phyloP scores from a whole-genome alignment of 2,888 invertebrate genomes.

The Habroteleia sp. region DNA sequence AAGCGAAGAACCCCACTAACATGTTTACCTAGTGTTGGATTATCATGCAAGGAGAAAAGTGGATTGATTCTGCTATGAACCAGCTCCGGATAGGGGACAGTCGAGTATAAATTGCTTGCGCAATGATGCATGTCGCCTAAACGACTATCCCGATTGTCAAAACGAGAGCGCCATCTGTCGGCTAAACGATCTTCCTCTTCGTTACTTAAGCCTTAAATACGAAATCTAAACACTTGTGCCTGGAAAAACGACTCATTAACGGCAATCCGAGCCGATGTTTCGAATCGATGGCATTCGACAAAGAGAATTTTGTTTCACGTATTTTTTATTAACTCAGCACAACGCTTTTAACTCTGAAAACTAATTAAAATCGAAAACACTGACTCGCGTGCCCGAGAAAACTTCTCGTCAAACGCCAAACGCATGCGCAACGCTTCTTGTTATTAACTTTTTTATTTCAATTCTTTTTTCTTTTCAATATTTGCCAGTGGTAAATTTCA shows the following conservation, averaged over 20 bases:
- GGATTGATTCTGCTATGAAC: slow-evolving; percentile 10
- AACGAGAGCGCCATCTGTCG: slow-evolving; percentile 33
- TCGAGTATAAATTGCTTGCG: slow-evolving; percentile 16
- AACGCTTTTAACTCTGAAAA: background rate
- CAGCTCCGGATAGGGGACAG: background rate
- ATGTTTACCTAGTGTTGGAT: slow-evolving; percentile 21
- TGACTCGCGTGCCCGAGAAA: slow-evolving; percentile 12
- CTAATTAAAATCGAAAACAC: slow-evolving; percentile 4
- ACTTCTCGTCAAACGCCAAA: slow-evolving; percentile 36
- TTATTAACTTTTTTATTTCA: background rate
- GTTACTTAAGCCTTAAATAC: no score
- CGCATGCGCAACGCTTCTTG: slow-evolving; percentile 2
- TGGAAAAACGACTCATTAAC: background rate
- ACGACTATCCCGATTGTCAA: slow-evolving; percentile 19
- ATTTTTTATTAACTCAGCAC: background rate
- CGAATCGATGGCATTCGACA: background rate
- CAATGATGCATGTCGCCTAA: slow-evolving; percentile 24
- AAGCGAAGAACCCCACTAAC: slow-evolving; percentile 16
- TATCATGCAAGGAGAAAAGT: slow-evolving; percentile 15
- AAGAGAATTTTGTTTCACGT: no score
- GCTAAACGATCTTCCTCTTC: background rate
- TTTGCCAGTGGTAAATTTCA: background rate
- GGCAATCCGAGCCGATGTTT: background rate
- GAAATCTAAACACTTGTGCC: slow-evolving; percentile 4
- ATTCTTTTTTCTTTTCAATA: background rate